Evolutionary conservation across 2,888 invertebrate species (phyloP).

Genomic region (Cepaea hortensis): DNA sequence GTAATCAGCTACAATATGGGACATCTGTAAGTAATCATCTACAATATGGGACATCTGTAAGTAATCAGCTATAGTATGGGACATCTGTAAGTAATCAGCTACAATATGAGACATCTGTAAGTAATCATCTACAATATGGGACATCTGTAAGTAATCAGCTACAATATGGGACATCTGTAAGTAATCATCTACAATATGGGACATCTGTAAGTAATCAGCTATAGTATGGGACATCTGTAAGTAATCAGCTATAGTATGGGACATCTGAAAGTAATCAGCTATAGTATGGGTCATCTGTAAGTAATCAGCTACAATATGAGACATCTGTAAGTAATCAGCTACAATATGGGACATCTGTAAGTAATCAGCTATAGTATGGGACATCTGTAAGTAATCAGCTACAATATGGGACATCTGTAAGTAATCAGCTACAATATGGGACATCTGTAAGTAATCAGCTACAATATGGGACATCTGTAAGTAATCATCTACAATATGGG

Average conservation of each 20-base stretch:
- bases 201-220: constrained; percentile 25
- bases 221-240: constrained; percentile 55
- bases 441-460: constrained; percentile 25
- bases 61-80: too few species aligned
- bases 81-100: constrained; percentile 25
- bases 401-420: too few species aligned
- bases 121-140: constrained; percentile 12
- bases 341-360: constrained; percentile 55
- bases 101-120: constrained; percentile 55
- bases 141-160: too few species aligned
- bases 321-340: constrained; percentile 25
- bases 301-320: too few species aligned
- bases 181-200: too few species aligned
- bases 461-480: constrained; percentile 55
- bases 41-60: too few species aligned
- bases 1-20: constrained; percentile 17
- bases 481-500: constrained; percentile 12
- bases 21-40: too few species aligned
- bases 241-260: constrained; percentile 9
- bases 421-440: too few species aligned
- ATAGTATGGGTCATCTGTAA: too few species aligned
- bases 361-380: constrained; percentile 9
- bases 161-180: too few species aligned
- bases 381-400: too few species aligned
- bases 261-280: too few species aligned